These are phyloP conservation scores for Nanorana parkeri DNA, from an alignment of 2,113 vertebrate genomes.

Conservation along the genomic window DNA sequence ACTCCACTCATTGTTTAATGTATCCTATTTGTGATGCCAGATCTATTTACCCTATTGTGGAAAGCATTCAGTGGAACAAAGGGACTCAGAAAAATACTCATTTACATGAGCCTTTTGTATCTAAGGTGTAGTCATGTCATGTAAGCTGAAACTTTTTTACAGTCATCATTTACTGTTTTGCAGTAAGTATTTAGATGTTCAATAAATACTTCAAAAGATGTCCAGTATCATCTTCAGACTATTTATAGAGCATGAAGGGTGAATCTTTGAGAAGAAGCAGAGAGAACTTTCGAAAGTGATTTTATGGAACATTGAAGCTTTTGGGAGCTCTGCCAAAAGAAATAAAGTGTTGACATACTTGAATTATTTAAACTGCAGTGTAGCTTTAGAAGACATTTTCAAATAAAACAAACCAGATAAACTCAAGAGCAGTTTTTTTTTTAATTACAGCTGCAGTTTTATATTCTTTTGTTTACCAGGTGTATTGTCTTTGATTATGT, in stretches of 20 bases:
- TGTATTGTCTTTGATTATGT: neutral
- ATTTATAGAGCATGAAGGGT: neutral
- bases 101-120: no score
- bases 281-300: slow-evolving; percentile 37
- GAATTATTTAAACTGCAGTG: slow-evolving; percentile 50
- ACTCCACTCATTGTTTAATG: no score
- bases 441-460: slow-evolving; percentile 1
- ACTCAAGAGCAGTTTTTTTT: slow-evolving; percentile 9
- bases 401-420: slow-evolving; percentile 26
- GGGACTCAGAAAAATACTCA: no score
- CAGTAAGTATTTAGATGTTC: neutral
- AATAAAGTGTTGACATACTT: slow-evolving; percentile 47
- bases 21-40: no score
- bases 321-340: slow-evolving; percentile 38
- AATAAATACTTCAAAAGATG: slow-evolving; percentile 8
- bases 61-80: no score
- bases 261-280: neutral
- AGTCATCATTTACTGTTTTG: neutral
- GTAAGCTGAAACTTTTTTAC: neutral
- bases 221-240: slow-evolving; percentile 20
- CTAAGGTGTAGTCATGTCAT: neutral
- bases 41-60: no score
- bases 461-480: slow-evolving; percentile 11
- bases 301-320: slow-evolving; percentile 41
- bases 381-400: slow-evolving; percentile 38